Evolutionary conservation across 2,113 vertebrate species (phyloP), one percentile per base, ranked within the genome.

Genomic region (Ammospiza caudacuta): DNA sequence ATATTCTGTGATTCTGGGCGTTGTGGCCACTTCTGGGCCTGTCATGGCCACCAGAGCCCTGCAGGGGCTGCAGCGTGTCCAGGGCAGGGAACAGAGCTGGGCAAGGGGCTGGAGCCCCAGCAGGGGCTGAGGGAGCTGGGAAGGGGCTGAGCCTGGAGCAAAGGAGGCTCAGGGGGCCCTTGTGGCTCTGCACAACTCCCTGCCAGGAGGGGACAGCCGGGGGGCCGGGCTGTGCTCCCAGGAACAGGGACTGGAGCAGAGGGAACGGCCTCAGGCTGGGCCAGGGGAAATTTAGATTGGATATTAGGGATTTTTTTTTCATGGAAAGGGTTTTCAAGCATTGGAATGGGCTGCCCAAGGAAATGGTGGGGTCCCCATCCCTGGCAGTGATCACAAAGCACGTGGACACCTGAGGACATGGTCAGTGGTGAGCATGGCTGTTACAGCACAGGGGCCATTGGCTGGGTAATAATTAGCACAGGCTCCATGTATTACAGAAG

Each of bases 11-110:
- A 44, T 55, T 44, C 19, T 67, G 41, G 10, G 5, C 8, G 20
- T 5, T 35, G 33, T 15, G 33, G 3, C 51, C 16, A 25, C 7
- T 1, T 6, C 33, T 28, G 33, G 33, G 6, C 4, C 9, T 6
- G 3, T 13, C 35, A 1, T 12, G 19, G 3, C 35, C 5, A 67
- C 9, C 6, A 46, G 23, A 5, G 61, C 0, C 59, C 1, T 55
- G 54, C 11, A 55, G 18, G 54, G 54, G 29, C 54, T 55, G 29
- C 22, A 23, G 33, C 1, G 1, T 58, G 68, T 5, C 21, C 27
- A 67, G 67, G 44, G 59, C 0, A 49, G 67, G 43, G 58, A 63
- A 55, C 0, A 0, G 66, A 6, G 75, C 64, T 70, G 74, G 74
- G 41, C 16, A 69, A 69, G 75, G 57, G 12, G 2, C 37, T 58